Evolutionary conservation across 2,888 invertebrate genomes (phyloP).

Genomic region (Tanypteryx hageni): DNA sequence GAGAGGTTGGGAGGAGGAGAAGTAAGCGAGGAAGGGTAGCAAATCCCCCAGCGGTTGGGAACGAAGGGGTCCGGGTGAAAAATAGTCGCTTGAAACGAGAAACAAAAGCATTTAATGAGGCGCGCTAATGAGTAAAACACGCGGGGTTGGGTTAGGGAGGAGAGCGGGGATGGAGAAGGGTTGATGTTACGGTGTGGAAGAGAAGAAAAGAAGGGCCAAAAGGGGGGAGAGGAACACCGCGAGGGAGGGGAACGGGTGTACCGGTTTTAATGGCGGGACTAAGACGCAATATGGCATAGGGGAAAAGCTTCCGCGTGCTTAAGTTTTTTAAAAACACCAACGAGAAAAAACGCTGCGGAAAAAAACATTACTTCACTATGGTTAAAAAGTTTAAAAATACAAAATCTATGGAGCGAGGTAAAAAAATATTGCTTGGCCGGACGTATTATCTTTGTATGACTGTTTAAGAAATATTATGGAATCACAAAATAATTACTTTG

Average conservation of each 20-base stretch:
- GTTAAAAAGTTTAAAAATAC: background rate
- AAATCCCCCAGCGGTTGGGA: background rate
- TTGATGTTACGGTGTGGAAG: too few species aligned
- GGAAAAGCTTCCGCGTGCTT: background rate
- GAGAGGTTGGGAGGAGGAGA: background rate
- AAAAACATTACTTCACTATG: background rate
- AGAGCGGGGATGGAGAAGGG: background rate
- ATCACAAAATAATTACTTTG: too few species aligned
- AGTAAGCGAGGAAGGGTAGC: background rate
- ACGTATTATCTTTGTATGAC: too few species aligned
- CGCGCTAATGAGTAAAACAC: slow-evolving; percentile 63
- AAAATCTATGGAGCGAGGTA: too few species aligned
- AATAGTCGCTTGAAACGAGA: slow-evolving; percentile 50
- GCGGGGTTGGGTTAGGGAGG: slow-evolving; percentile 11
- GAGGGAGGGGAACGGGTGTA: background rate
- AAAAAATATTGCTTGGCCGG: too few species aligned
- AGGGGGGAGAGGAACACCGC: background rate
- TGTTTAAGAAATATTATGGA: too few species aligned
- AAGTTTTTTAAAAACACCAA: slow-evolving; percentile 6
- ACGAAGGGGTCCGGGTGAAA: slow-evolving; percentile 40
- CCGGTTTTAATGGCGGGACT: background rate
- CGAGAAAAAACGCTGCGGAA: background rate
- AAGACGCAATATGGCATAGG: slow-evolving; percentile 8
- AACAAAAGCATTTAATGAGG: slow-evolving; percentile 62
- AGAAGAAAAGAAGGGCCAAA: background rate